Evolutionary conservation across 2,113 vertebrate species (phyloP), one percentile per base, ranked within the genome.

Genomic region (Eulemur macaco): DNA sequence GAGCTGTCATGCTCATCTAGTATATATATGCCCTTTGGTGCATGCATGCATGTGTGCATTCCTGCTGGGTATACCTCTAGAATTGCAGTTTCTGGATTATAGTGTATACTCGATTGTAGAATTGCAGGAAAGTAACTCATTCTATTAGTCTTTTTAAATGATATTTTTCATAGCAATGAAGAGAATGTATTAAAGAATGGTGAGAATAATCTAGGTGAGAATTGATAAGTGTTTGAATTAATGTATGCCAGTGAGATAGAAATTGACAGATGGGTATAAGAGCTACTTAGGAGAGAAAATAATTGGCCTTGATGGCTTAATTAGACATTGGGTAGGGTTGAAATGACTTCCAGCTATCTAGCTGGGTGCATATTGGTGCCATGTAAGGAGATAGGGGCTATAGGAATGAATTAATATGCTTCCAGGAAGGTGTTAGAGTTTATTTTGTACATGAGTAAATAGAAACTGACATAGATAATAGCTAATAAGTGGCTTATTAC

Each of bases 161-260:
- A 60, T 86, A 20, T 47, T 76, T 94, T 27, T 86, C 31, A 69
- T 31, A 77, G 2, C 18, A 77, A 6, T 78, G 27, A 82, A 77
- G 92, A 94, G 9, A 91, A 74, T 74, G 58, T 11, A 52, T 81
- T 84, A 92, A 94, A 87, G 34, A 96, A 73, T 42, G 37, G 8
- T 97, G 81, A 95, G 1, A 86, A 82, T 85, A 86, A 86, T 82
- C 42, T 47, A 42, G 25, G 31, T 93, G 47, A 90, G 85, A 93
- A 86, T 6, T 87, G 39, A 78, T 77, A 73, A 66, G 8, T 0
- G 2, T 90, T 87, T 88, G 29, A 89, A 91, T 3, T 73, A 69
- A 77, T 34, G 10, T 13, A 58, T 73, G 8, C 47, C 50, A 42
- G 37, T 58, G 66, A 83, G 34, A 54, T 47, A 86, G 5, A 89